phyloP scores from a whole-genome alignment of 2,797 vertebrate genomes.

The Chromis chromis region DNA sequence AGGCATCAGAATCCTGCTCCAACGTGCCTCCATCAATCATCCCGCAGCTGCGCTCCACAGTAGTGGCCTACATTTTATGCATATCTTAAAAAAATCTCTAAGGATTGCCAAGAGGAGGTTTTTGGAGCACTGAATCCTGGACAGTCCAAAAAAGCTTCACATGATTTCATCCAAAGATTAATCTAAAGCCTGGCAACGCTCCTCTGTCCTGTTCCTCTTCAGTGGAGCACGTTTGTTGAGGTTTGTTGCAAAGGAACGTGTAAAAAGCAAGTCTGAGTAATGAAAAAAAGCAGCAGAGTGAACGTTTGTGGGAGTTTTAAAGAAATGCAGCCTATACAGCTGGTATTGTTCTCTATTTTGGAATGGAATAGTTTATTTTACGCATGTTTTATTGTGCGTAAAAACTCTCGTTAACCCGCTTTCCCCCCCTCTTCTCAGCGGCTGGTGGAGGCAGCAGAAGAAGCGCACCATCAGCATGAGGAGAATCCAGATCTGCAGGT shows the following conservation, averaged over 20 bases:
- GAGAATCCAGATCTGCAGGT: constrained; percentile 98
- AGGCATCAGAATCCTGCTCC: constrained; percentile 18
- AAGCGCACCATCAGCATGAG: constrained; percentile 95
- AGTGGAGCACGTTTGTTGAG: constrained; percentile 13
- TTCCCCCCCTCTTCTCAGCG: constrained; percentile 81
- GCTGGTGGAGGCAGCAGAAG: constrained; percentile 96
- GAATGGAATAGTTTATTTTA: neutral
- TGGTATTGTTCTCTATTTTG: neutral
- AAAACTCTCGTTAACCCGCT: neutral
- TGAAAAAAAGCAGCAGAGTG: constrained; percentile 6
- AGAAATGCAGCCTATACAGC: neutral
- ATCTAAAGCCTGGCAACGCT: constrained; percentile 14
- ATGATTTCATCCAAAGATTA: constrained; percentile 19
- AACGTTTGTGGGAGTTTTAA: neutral
- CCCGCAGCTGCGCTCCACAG: constrained; percentile 13
- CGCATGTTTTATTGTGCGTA: neutral
- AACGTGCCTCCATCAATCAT: constrained; percentile 60
- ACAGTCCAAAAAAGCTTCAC: neutral
- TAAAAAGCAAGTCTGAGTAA: constrained; percentile 17
- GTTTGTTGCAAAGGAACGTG: neutral
- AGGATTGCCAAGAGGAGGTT: neutral
- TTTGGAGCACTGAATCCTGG: neutral
- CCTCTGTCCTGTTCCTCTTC: constrained; percentile 12
- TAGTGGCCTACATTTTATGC: constrained; percentile 37
- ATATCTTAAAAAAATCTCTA: neutral